A percentile compares a stretch with the other conserved stretches of the same genome.
phyloP scores from a whole-genome alignment of 2,888 invertebrate species.

The Plebejus anna region DNA sequence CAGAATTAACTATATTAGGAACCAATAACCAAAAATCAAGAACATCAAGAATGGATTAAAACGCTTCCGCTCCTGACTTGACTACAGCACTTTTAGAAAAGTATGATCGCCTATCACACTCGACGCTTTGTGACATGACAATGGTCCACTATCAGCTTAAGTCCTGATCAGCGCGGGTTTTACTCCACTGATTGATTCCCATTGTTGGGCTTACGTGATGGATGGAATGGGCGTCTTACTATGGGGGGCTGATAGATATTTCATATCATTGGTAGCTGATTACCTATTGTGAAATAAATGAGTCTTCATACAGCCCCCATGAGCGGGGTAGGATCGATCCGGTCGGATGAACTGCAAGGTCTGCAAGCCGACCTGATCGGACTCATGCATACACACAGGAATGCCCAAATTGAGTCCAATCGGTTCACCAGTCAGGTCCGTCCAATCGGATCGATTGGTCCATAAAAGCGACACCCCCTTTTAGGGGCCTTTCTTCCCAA shows the following conservation, averaged over 20 bases:
- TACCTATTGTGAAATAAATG: neutral
- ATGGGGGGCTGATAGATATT: neutral
- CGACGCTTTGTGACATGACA: conserved; percentile 34
- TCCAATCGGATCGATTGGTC: too few species aligned
- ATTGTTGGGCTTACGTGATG: conserved; percentile 28
- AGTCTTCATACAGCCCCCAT: neutral
- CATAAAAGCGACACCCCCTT: too few species aligned
- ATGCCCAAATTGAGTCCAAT: too few species aligned
- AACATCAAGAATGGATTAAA: neutral
- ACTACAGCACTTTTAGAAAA: conserved; percentile 28
- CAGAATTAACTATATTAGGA: too few species aligned
- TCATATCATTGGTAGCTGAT: neutral
- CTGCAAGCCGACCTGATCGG: too few species aligned
- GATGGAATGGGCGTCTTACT: neutral
- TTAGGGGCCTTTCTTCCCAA: too few species aligned
- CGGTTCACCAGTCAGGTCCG: too few species aligned
- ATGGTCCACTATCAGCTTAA: conserved; percentile 34
- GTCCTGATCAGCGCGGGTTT: conserved; percentile 34
- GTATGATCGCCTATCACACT: conserved; percentile 33
- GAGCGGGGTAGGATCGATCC: too few species aligned
- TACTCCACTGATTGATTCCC: conserved; percentile 15
- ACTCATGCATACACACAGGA: too few species aligned
- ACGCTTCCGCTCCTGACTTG: conserved; percentile 7
- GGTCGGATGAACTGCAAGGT: too few species aligned
- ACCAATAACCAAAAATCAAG: too few species aligned